Evolutionary conservation across 1,140 invertebrate species (phyloP), one percentile per base, ranked within the genome.

Genomic region (Galleria mellonella): DNA sequence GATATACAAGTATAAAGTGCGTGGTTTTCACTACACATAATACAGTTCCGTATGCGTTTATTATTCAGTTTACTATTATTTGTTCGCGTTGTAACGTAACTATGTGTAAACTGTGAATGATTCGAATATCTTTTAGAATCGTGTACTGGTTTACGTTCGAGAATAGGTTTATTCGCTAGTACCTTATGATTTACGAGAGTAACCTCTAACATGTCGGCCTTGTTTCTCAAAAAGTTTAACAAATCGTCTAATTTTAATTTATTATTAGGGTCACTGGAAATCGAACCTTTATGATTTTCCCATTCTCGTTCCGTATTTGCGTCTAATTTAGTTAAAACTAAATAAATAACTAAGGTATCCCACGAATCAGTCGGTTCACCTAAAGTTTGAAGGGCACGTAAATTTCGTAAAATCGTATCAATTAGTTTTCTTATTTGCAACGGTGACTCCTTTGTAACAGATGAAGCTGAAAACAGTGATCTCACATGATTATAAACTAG

Each of bases 301-400:
- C 56, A 60, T 9, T 60, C 53, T 1, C 53, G 53, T 27, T 60
- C 45, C 2, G 61, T 64, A 5, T 36, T 37, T 5, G 10, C 9
- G 38, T 62, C 54, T 11, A 62, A 27, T 32, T 57, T 62, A 3
- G 54, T 54, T n/a, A 46, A 32, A 29, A 55, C 14, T 6, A 61
- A 14, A 37, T 55, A 55, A 12, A n/a, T n/a, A n/a, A n/a, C n/a
- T n/a, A n/a, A n/a, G n/a, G n/a, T n/a, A n/a, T n/a, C n/a, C n/a
- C n/a, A n/a, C n/a, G n/a, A n/a, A n/a, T n/a, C n/a, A n/a, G n/a
- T n/a, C n/a, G n/a, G n/a, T n/a, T n/a, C n/a, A 52, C 50, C 41
- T 32, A 43, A 32, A 27, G 30, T 32, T 31, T 50, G 50, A n/a
- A 62, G 28, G 3, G 57, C 40, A 8, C 57, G 49, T 43, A 65